phyloP scores from a whole-genome alignment of 2,888 invertebrate genomes.

The Xestoiulus laeticollis region DNA sequence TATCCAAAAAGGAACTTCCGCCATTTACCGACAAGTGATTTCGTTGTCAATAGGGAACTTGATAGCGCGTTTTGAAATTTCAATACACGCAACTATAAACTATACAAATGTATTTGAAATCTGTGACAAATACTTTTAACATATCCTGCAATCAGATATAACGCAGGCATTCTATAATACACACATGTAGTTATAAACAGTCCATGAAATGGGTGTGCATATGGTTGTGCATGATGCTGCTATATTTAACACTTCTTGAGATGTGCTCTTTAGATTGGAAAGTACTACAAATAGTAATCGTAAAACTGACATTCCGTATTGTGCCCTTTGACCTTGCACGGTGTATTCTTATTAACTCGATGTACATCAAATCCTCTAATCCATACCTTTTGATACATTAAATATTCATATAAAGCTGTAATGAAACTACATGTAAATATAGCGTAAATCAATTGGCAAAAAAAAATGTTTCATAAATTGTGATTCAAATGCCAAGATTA shows the following conservation, averaged over 20 bases:
- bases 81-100: not conserved
- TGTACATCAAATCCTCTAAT: too few species aligned
- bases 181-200: not conserved
- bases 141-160: constrained; percentile 38
- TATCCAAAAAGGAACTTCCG: constrained; percentile 9
- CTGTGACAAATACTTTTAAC: constrained; percentile 1
- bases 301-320: not conserved
- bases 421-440: too few species aligned
- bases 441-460: too few species aligned
- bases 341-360: not conserved
- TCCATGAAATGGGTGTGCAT: not conserved
- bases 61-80: constrained; percentile 19
- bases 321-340: not conserved
- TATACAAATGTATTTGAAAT: constrained; percentile 10
- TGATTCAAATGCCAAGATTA: too few species aligned
- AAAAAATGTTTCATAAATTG: too few species aligned
- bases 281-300: not conserved
- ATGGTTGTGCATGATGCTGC: not conserved
- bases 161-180: not conserved
- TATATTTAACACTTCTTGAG: not conserved
- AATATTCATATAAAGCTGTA: too few species aligned
- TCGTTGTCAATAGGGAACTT: constrained; percentile 1
- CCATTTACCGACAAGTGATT: not conserved
- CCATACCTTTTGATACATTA: too few species aligned
- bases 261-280: not conserved